A percentile compares a stretch with the other conserved stretches of the same genome.
Evolutionary conservation across 2,888 invertebrate species (phyloP).

Genomic region (Lumbricus terrestris): DNA sequence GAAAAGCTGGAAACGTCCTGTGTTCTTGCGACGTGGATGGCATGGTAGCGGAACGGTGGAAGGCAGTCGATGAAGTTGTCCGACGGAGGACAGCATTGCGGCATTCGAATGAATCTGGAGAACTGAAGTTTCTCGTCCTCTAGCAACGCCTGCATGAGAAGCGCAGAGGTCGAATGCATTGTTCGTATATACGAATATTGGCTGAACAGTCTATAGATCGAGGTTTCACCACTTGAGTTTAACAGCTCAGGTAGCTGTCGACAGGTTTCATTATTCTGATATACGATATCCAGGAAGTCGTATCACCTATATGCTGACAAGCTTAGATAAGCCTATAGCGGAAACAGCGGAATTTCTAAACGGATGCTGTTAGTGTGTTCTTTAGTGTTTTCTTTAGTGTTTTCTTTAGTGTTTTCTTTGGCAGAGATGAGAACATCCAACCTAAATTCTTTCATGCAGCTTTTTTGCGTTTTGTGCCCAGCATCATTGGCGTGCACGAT

Average conservation of each 20-base stretch:
- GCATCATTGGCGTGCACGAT: neutral
- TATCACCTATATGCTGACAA: no score
- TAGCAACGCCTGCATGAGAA: neutral
- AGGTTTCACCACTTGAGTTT: neutral
- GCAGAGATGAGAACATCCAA: neutral
- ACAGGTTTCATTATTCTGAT: neutral
- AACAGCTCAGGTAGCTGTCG: neutral
- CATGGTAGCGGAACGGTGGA: neutral
- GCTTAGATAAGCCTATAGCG: no score
- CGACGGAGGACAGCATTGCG: neutral
- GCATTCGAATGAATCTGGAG: neutral
- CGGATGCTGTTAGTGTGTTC: neutral
- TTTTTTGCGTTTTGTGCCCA: neutral
- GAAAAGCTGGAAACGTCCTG: neutral
- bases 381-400: neutral
- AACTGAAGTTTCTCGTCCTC: constrained; percentile 15
- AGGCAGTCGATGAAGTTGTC: neutral
- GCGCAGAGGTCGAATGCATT: neutral
- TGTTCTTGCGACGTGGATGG: neutral
- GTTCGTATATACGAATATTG: neutral
- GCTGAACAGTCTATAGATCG: neutral
- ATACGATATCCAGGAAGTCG: neutral
- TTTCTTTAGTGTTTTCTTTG: neutral
- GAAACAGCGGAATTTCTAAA: neutral
- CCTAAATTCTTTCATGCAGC: neutral